Conservation (phyloP, 2,113 vertebrate genomes). For the Thinocorus orbignyianus region DNA sequence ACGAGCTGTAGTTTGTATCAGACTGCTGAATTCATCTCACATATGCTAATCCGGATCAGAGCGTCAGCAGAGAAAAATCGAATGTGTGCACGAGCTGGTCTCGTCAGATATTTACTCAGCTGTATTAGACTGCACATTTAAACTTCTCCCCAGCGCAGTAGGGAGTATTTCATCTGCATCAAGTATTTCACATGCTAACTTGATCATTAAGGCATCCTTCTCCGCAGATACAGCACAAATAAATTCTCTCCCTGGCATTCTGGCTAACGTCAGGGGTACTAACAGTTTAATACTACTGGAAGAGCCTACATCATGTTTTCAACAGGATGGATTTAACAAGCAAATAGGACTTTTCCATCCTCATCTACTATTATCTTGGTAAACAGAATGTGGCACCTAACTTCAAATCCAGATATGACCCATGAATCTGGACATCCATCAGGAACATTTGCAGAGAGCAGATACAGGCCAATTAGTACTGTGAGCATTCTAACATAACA, state of each 20-base stretch:
- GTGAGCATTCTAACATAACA: not conserved
- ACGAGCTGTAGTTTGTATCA: not conserved
- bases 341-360: not conserved
- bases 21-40: slow-evolving; percentile 25
- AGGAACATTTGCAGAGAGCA: not conserved
- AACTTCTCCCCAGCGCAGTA: slow-evolving; percentile 3
- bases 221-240: not conserved
- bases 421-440: not conserved
- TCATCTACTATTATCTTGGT: not conserved
- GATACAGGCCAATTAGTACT: slow-evolving; percentile 16
- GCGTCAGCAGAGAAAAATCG: not conserved
- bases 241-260: not conserved
- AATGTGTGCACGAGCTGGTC: not conserved
- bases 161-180: not conserved
- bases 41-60: slow-evolving; percentile 27
- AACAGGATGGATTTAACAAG: not conserved
- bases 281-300: not conserved
- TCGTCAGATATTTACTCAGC: slow-evolving; percentile 55
- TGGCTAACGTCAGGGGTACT: not conserved
- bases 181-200: slow-evolving; percentile 39
- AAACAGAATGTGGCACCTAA: not conserved
- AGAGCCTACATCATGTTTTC: not conserved
- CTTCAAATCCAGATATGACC: not conserved
- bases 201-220: not conserved
- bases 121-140: slow-evolving; percentile 13